A percentile compares a stretch with the other conserved stretches of the same genome.
Conservation (phyloP, 2,113 vertebrate species). For the Sardina pilchardus region DNA sequence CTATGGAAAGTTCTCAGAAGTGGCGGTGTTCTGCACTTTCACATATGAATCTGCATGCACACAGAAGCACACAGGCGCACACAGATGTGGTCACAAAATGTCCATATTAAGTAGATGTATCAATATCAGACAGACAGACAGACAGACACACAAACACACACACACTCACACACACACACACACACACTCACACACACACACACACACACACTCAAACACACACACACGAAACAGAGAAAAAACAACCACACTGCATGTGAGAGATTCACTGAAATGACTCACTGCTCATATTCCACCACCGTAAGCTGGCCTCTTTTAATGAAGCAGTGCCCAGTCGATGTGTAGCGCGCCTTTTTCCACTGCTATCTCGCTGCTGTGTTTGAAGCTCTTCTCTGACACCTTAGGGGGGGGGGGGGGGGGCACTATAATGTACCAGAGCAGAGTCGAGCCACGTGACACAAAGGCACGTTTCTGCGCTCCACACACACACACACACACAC, state of each 20-base stretch:
- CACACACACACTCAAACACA: constrained; percentile 1
- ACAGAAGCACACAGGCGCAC: constrained; percentile 14
- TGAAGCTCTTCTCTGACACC: not conserved
- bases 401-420: not conserved
- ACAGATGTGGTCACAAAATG: not conserved
- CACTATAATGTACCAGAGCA: no score
- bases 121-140: not conserved
- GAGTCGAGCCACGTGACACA: no score
- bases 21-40: constrained; percentile 27
- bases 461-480: no score
- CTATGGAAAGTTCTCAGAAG: constrained; percentile 68
- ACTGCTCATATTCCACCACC: not conserved
- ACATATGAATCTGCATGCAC: constrained; percentile 34
- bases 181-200: not conserved
- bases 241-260: not conserved
- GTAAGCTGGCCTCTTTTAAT: not conserved
- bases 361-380: not conserved
- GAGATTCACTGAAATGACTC: not conserved
- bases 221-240: not conserved
- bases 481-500: no score
- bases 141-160: no score
- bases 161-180: not conserved
- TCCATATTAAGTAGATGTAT: not conserved
- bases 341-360: not conserved
- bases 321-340: constrained; percentile 6